Conservation (phyloP, 2,888 invertebrate species). For the Pardosa pseudoannulata region DNA sequence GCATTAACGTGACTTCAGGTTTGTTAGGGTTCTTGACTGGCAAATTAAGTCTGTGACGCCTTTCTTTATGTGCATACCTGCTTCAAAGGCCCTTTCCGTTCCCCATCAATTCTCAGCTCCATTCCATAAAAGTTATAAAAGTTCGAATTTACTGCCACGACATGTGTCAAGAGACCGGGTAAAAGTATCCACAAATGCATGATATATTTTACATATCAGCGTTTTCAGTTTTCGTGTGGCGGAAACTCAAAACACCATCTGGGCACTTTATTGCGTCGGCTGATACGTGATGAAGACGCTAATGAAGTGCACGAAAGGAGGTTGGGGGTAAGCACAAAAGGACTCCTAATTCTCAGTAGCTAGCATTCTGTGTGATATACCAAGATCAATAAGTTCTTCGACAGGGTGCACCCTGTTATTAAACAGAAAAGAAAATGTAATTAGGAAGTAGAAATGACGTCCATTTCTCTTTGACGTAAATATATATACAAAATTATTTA, state of each 20-base stretch:
- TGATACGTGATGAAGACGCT: not conserved
- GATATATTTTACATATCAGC: constrained; percentile 9
- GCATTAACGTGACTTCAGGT: too few species aligned
- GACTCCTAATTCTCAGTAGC: not conserved
- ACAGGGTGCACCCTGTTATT: not conserved
- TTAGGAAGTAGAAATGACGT: too few species aligned
- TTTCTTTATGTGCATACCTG: too few species aligned
- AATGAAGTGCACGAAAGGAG: not conserved
- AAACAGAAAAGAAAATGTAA: too few species aligned
- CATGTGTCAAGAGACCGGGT: not conserved
- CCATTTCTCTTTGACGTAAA: too few species aligned
- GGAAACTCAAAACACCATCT: constrained; percentile 13
- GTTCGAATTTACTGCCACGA: not conserved
- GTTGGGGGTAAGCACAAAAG: not conserved
- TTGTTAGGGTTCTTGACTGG: too few species aligned
- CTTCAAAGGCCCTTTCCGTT: too few species aligned
- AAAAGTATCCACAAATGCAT: constrained; percentile 7
- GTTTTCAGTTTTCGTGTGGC: not conserved
- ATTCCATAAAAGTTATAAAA: not conserved
- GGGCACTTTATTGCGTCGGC: not conserved
- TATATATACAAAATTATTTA: too few species aligned
- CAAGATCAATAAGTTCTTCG: not conserved
- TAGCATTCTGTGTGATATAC: too few species aligned
- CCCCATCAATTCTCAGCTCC: too few species aligned
- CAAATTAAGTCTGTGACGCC: too few species aligned